phyloP scores from a whole-genome alignment of 2,888 invertebrate species.

The Aquatica leii region DNA sequence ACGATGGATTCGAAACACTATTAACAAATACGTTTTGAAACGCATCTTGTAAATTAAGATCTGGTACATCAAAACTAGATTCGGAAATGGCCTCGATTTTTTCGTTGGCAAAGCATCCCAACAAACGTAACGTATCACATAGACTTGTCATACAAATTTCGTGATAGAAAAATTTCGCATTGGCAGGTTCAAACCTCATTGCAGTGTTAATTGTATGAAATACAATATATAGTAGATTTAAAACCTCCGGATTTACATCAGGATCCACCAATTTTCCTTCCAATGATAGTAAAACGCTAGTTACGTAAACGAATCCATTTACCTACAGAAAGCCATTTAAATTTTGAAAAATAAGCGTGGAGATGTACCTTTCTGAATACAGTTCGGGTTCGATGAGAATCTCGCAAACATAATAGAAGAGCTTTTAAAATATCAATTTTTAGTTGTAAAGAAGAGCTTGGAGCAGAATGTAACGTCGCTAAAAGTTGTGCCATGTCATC shows the following conservation, averaged over 20 bases:
- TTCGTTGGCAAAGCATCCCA: constrained; percentile 82
- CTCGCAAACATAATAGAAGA: constrained; percentile 86
- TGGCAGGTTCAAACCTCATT: constrained; percentile 99
- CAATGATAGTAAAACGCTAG: constrained; percentile 91
- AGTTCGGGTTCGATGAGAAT: constrained; percentile 95
- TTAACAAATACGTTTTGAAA: constrained; percentile 82
- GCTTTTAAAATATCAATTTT: constrained; percentile 93
- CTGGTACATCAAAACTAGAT: constrained; percentile 41
- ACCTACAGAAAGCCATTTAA: constrained; percentile 61
- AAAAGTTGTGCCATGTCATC: constrained; percentile 95
- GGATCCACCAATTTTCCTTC: constrained; percentile 78
- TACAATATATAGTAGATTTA: constrained; percentile 84
- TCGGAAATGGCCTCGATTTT: constrained; percentile 54
- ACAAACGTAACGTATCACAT: constrained; percentile 88
- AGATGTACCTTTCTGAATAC: constrained; percentile 87
- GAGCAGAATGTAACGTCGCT: constrained; percentile 90
- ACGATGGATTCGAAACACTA: constrained; percentile 75
- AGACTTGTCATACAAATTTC: constrained; percentile 96
- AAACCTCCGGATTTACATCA: constrained; percentile 66
- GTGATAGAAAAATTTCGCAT: constrained; percentile 96
- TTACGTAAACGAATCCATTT: constrained; percentile 97
- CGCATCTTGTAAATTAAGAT: constrained; percentile 53
- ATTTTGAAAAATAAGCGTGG: constrained; percentile 5
- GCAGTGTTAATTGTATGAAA: constrained; percentile 96
- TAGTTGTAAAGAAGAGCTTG: constrained; percentile 79